Base-by-base conservation (phyloP, 2,113 vertebrate genomes). In the Psephotus haematonotus region DNA sequence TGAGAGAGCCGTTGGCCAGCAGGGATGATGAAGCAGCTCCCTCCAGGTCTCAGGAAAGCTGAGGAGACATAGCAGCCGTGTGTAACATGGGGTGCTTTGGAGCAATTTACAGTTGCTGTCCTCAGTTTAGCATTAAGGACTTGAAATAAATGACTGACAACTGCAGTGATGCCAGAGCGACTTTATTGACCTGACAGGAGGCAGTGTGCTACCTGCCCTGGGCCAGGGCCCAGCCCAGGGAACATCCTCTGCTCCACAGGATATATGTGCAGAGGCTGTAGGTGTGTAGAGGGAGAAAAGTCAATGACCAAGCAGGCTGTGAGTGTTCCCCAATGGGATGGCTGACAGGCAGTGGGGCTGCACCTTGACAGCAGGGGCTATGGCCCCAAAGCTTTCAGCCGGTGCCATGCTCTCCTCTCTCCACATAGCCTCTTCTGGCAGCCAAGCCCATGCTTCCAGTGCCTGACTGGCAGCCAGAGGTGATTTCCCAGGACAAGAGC, bases 361-460 rank as follows among this genome's bases (percentile, higher is more conserved):
- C 35, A 12, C 17, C 46, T 31, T 14, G 22, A 16, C 65, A 1
- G 0, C 33, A 9, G 28, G 41, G 39, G 2, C 20, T 0, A 1
- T 47, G 75, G 35, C n/a, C 29, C 39, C 49, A 15, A 47, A 8
- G 52, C 24, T 17, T 60, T 13, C 82, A 47, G 13, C 44, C 11
- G 3, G 13, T n/a, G 75, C 68, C 43, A 19, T 6, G 35, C 35
- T 80, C 44, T 59, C 24, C 35, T 46, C 64, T 64, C 29, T 33
- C 13, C 11, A 1, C 0, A 7, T 49, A 60, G 27, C 31, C 10
- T 35, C 44, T 39, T 60, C 72, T 17, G 60, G 80, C 44, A 44
- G 44, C 57, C 47, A n/a, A 64, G 7, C 11, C 53, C 17, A 41
- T 0, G 15, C 67, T 64, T 50, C 83, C 2, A 3, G 67, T 17